Evolutionary conservation across 2,797 vertebrate genomes (phyloP), one percentile per base, ranked within the genome.

Genomic region (Thaleichthys pacificus): DNA sequence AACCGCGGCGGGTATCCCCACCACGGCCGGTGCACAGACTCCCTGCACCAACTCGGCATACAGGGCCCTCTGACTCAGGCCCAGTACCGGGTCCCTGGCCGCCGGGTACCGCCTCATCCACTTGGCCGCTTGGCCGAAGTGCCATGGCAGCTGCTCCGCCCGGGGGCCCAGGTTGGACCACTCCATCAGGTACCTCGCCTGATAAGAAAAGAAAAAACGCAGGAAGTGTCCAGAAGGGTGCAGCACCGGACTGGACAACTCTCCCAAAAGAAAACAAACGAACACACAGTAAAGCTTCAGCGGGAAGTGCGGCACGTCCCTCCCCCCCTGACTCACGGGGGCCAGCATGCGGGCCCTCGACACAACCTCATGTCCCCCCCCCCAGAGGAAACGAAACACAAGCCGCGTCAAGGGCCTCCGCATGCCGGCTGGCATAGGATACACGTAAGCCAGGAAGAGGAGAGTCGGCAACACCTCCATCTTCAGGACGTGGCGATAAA

Each of bases 1-100:
- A 24, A 68, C 42, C 66, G 11, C 49, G 4, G 26, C 11, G n/a
- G 67, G 67, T 8, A n/a, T 38, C 14, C 67, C 67, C 49, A 69
- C 67, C 54, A 56, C 51, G 57, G 67, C 21, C 14, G 49, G 67
- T 51, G 67, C 49, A 15, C 49, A 26, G 21, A 14, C 47, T 14
- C 49, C 54, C 49, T n/a, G 49, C 35, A 51, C 7, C 7, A 54
- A 21, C 12, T 38, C 22, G 4, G n/a, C 24, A 7, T 51, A 68
- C 49, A 56, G 22, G 49, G 17, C 5, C 22, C 35, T 24, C 42
- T 6, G 66, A 11, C 54, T n/a, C 35, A 54, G 17, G 9, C 66
- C 49, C 12, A 14, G 24, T 4, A 1, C 62, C 62, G 24, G 22
- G 17, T 64, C 26, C 26, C 24, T 26, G 15, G 24, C 22, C 47